Evolutionary conservation across 2,113 vertebrate genomes (phyloP), one percentile per base, ranked within the genome.

Genomic region (Trochalopteron elliotii): DNA sequence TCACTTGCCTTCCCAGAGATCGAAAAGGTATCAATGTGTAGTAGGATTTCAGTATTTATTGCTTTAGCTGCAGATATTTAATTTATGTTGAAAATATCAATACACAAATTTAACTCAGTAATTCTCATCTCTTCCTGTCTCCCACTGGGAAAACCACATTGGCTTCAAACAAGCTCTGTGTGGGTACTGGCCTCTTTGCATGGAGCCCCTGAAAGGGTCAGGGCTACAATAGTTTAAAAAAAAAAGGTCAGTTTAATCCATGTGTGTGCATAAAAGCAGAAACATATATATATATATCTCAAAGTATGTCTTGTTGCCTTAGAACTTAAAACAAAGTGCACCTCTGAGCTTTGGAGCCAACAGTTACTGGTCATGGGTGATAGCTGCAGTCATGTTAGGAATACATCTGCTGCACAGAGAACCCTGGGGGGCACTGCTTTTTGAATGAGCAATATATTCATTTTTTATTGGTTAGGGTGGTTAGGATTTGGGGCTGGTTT

Each of bases 11-110:
- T 94, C 65, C 78, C 53, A 40, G 83, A 93, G 90, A 94, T 75
- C 88, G 88, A 65, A 96, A 85, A 94, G 19, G 31, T 85, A 92
- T 87, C 61, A 93, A 31, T 69, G 85, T 15, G 1, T 72, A 83
- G 67, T 61, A 83, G 84, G 53, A 93, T 95, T 89, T 93, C 82
- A 71, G 44, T 97, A 84, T 96, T 96, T 95, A 94, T 95, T 96
- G 67, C 75, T 96, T 85, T 95, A 96, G 81, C 90, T 89, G 77
- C 69, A 94, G 87, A 76, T 84, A 64, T 94, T 95, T 94, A 78
- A 94, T 95, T 83, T 87, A 83, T 76, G 67, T 90, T 89, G 77
- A 93, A 93, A 93, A 79, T 93, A 90, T 70, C 88, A 88, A 96
- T 93, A 95, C 53, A 87, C 90, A 94, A 85, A 75, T 95, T 90